A percentile compares a stretch with the other conserved stretches of the same genome.
These are phyloP conservation scores for Hippocampus barbouri DNA, from an alignment of 2,113 vertebrate genomes.

Conservation along the genomic window DNA sequence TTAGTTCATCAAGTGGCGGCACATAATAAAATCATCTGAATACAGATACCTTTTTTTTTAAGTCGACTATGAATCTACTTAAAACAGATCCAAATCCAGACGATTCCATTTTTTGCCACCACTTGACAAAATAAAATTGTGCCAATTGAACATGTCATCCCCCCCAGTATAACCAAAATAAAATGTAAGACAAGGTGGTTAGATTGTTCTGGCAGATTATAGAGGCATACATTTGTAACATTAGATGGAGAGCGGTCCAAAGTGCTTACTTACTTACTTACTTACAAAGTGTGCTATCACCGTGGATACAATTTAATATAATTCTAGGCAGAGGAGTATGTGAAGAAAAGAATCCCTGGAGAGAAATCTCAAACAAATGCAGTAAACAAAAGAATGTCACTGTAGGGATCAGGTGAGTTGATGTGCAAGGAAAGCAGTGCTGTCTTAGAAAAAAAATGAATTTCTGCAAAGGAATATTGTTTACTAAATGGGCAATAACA, in stretches of 20 bases:
- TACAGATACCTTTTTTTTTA: too few species aligned
- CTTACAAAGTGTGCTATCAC: not conserved
- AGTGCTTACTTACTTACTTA: not conserved
- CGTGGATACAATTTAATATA: constrained; percentile 2
- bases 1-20: too few species aligned
- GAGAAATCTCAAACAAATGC: constrained; percentile 16
- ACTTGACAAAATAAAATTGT: too few species aligned
- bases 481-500: not conserved
- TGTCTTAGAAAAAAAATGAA: not conserved
- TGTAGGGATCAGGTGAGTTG: constrained; percentile 20
- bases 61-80: too few species aligned
- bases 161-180: too few species aligned
- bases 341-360: constrained; percentile 14
- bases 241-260: constrained; percentile 12
- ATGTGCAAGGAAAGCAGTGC: not conserved
- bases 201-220: not conserved
- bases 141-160: too few species aligned
- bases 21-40: too few species aligned
- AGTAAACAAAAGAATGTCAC: constrained; percentile 23
- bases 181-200: too few species aligned
- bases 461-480: not conserved
- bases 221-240: not conserved
- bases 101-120: too few species aligned
- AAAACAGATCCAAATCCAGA: too few species aligned
- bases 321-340: constrained; percentile 15